Conservation (phyloP, 53 echinoderm and acorn worm species). For the Holothuria leucospilota region DNA sequence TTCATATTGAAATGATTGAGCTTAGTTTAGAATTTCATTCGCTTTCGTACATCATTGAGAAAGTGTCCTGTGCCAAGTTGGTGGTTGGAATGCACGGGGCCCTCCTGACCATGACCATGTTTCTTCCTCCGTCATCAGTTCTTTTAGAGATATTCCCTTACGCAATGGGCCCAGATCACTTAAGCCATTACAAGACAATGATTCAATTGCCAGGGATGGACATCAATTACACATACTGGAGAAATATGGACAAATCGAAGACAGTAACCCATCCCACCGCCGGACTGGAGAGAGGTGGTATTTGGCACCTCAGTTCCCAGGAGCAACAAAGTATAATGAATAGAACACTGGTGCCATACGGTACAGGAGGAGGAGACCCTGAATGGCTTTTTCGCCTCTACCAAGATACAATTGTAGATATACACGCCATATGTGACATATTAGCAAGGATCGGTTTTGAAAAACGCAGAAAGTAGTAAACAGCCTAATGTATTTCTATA, state of each 20-base stretch:
- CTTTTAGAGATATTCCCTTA: constrained; percentile 74
- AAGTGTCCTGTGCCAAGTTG: constrained; percentile 57
- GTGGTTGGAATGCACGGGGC: constrained; percentile 78
- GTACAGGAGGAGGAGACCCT: constrained; percentile 59
- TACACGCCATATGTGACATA: constrained; percentile 42
- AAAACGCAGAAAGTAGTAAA: not conserved
- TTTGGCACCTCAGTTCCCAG: constrained; percentile 50
- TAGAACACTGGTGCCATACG: constrained; percentile 60
- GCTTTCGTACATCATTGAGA: constrained; percentile 45
- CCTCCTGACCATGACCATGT: constrained; percentile 65
- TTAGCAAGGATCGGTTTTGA: not conserved
- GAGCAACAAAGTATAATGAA: constrained; percentile 60
- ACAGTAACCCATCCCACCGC: constrained; percentile 68
- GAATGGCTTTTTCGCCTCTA: constrained; percentile 74
- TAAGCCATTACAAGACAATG: constrained; percentile 67
- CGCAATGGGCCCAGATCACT: constrained; percentile 71
- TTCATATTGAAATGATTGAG: not conserved
- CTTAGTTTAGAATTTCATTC: constrained; percentile 10
- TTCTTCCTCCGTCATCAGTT: constrained; percentile 59
- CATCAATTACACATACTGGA: constrained; percentile 61
- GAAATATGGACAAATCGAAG: constrained; percentile 52
- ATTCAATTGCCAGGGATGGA: constrained; percentile 64
- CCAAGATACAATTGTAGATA: constrained; percentile 75
- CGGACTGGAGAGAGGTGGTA: constrained; percentile 59
- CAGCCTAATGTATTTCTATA: no score